Base-by-base conservation (phyloP, 2,113 vertebrate genomes). In the Alligator sinensis region DNA sequence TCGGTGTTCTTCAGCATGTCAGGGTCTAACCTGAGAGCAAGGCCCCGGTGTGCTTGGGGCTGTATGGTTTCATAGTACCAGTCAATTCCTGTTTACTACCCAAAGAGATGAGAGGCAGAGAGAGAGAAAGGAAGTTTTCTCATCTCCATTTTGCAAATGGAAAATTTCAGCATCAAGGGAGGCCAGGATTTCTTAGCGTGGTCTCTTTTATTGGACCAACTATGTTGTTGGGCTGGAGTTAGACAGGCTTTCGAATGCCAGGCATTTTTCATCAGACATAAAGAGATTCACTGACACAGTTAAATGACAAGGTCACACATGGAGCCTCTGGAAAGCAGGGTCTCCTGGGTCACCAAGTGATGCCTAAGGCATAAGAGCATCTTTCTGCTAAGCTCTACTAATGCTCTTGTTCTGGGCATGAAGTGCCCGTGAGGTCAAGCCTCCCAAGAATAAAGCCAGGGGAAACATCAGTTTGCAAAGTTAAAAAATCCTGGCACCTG, bases 11-110 rank as follows among this genome's bases (percentile, higher is more conserved):
- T 8, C 38, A 38, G 38, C 38, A 38, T 38, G 38, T 38, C 38
- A 38, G 38, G 47, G 1, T 27, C 17, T 63, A 55, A 27, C 6
- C 17, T 0, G 0, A 15, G 28, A 15, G 80, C 63, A 47, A 10
- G 27, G 28, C 54, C 12, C 4, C 11, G 24, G 18, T 24, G 70
- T 74, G 70, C 21, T 24, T 38, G 70, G 34, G 3, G 3, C 34
- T 74, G 34, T 74, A 47, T 22, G 47, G 70, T 13, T 24, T 38
- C 34, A 47, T 38, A 47, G 34, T 19, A 24, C 11, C 22, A 38
- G 38, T 38, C 21, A 72, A 1, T 38, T 34, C 34, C 12, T 74
- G 70, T 19, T 38, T 72, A 13, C 68, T 22, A 13, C 22, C 68
- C 38, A 72, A 72, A 72, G 30, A 72, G 30, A 72, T 21, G 22